Conservation (phyloP, 2,888 invertebrate genomes). For the Monochamus alternatus region DNA sequence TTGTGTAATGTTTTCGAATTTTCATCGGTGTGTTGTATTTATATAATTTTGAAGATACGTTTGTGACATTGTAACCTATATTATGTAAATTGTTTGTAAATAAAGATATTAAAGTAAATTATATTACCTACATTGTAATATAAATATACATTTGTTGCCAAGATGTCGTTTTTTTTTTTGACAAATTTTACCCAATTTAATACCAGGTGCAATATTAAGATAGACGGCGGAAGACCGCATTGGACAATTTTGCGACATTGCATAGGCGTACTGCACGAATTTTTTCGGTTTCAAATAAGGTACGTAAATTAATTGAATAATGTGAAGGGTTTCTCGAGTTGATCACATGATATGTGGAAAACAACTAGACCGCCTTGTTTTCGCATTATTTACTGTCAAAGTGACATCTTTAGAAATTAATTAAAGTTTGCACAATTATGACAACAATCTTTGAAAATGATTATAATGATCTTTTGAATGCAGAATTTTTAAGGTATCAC, state of each 20-base stretch:
- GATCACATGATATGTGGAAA: too few relatives aligned
- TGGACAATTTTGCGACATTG: too few relatives aligned
- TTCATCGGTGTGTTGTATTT: slow-evolving; percentile 27
- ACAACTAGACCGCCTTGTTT: too few relatives aligned
- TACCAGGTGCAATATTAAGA: too few relatives aligned
- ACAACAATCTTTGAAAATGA: slow-evolving; percentile 12
- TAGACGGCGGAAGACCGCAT: too few relatives aligned
- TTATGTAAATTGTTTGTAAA: slow-evolving; percentile 58
- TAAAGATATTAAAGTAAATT: slow-evolving; percentile 42
- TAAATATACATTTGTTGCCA: slow-evolving; percentile 61
- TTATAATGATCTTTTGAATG: slow-evolving; percentile 36
- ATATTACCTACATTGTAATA: slow-evolving; percentile 58
- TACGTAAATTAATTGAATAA: too few relatives aligned
- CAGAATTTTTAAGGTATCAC: slow-evolving; percentile 24
- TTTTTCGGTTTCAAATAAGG: too few relatives aligned
- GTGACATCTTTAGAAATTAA: not conserved
- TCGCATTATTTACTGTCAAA: slow-evolving; percentile 2
- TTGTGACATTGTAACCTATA: slow-evolving; percentile 35
- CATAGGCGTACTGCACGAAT: too few relatives aligned
- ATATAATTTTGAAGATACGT: slow-evolving; percentile 15
- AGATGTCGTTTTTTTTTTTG: slow-evolving; percentile 20
- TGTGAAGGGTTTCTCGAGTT: too few relatives aligned
- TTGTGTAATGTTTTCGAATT: not conserved
- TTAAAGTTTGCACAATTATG: not conserved
- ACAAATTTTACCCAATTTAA: not conserved